A percentile compares a stretch with the other conserved stretches of the same genome.
Conservation (phyloP, 2,888 invertebrate species). For the Dendrolimus houi region DNA sequence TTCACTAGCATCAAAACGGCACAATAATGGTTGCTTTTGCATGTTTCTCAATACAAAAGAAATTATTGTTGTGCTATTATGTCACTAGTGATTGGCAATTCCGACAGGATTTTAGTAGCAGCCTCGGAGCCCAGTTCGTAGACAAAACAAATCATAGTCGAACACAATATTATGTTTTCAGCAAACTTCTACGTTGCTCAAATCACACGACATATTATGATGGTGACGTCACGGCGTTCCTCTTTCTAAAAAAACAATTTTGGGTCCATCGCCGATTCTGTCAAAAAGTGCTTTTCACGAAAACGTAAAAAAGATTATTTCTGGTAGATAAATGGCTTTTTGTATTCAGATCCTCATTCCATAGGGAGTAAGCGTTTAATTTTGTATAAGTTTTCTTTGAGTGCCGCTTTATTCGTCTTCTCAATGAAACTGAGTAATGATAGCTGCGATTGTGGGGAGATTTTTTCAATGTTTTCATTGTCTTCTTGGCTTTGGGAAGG, state of each 20-base stretch:
- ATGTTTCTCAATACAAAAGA: too few relatives aligned
- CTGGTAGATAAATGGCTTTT: slow-evolving; percentile 26
- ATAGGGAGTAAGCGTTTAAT: slow-evolving; percentile 12
- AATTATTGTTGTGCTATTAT: too few relatives aligned
- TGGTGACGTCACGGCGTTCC: slow-evolving; percentile 1
- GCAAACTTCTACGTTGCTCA: too few relatives aligned
- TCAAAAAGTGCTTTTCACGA: slow-evolving; percentile 31
- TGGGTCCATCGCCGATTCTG: slow-evolving; percentile 29
- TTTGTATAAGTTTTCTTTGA: neutral
- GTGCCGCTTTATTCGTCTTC: neutral
- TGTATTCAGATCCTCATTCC: slow-evolving; percentile 7
- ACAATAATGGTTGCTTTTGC: too few relatives aligned
- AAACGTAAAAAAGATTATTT: slow-evolving; percentile 38
- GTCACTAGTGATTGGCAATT: too few relatives aligned
- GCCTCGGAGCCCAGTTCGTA: too few relatives aligned
- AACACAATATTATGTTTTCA: too few relatives aligned
- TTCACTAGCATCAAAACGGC: too few relatives aligned
- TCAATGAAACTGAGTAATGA: neutral
- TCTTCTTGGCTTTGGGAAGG: neutral
- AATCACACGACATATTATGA: too few relatives aligned
- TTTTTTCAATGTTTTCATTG: neutral
- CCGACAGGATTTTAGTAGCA: too few relatives aligned
- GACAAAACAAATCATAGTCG: too few relatives aligned
- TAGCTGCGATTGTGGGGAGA: neutral
- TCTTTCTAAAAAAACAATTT: slow-evolving; percentile 39